Conservation (phyloP, 2,797 vertebrate genomes). For the Etheostoma perlongum region DNA sequence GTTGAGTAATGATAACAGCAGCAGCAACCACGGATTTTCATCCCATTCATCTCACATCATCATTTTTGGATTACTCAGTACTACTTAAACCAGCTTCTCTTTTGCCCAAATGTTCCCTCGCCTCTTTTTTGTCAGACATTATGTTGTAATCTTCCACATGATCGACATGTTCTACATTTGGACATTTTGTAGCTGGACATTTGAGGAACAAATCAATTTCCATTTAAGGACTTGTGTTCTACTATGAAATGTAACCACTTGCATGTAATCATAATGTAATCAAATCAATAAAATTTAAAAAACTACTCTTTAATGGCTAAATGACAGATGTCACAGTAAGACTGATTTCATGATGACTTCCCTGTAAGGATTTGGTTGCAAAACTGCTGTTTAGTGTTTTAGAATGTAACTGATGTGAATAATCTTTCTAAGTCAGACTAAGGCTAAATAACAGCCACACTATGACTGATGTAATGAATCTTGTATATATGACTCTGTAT, state of each 20-base stretch:
- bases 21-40: not conserved
- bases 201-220: not conserved
- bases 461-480: conserved; percentile 4
- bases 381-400: not conserved
- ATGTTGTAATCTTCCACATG: not conserved
- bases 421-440: conserved; percentile 20
- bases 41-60: not conserved
- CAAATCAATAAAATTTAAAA: not conserved
- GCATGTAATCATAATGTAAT: no score
- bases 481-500: conserved; percentile 23
- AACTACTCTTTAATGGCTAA: not conserved
- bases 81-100: not conserved
- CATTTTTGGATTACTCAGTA: not conserved
- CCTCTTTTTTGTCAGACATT: not conserved
- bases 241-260: not conserved
- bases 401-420: conserved; percentile 10
- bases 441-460: conserved; percentile 23
- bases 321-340: not conserved
- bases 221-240: conserved; percentile 1
- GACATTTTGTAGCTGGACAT: conserved; percentile 7
- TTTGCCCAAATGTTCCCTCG: not conserved
- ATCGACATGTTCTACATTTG: conserved; percentile 4
- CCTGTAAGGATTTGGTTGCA: not conserved
- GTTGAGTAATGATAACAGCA: not conserved
- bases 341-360: not conserved